Conservation (phyloP, 2,113 vertebrate species). For the Marcusenius ussheri region DNA sequence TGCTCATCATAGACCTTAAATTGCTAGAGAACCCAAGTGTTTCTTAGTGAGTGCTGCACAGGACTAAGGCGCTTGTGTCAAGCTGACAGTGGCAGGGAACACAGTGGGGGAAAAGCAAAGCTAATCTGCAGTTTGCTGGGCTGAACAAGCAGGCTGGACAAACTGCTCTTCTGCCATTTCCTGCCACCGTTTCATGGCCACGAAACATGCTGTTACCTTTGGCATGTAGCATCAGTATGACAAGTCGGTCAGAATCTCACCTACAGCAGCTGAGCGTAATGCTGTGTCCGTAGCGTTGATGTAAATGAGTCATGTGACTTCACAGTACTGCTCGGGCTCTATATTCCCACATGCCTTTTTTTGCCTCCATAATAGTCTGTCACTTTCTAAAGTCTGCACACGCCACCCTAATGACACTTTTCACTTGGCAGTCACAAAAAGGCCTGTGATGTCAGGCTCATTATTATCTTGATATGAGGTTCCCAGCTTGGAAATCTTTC, state of each 20-base stretch:
- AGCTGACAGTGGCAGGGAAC: conserved; percentile 33
- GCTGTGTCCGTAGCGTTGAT: neutral
- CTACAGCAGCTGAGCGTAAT: neutral
- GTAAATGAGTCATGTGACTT: neutral
- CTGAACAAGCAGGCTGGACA: neutral
- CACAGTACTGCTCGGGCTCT: neutral
- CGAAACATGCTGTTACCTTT: neutral
- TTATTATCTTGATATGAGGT: conserved; percentile 44
- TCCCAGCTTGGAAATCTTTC: conserved; percentile 31
- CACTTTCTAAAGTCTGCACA: conserved; percentile 28
- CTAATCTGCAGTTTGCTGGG: neutral
- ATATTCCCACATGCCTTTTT: conserved; percentile 18
- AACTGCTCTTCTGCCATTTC: neutral
- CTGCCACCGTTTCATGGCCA: neutral
- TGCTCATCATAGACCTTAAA: neutral
- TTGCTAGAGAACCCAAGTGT: neutral
- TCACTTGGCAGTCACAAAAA: conserved; percentile 31
- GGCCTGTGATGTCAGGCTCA: conserved; percentile 32
- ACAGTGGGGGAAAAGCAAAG: conserved; percentile 13
- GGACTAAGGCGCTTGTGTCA: conserved; percentile 25
- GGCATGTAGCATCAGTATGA: neutral
- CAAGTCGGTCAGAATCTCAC: neutral
- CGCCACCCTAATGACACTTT: conserved; percentile 35
- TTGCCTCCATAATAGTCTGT: conserved; percentile 33
- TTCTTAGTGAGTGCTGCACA: conserved; percentile 11